Conservation (phyloP, 2,888 invertebrate genomes). For the Nysson spinosus region DNA sequence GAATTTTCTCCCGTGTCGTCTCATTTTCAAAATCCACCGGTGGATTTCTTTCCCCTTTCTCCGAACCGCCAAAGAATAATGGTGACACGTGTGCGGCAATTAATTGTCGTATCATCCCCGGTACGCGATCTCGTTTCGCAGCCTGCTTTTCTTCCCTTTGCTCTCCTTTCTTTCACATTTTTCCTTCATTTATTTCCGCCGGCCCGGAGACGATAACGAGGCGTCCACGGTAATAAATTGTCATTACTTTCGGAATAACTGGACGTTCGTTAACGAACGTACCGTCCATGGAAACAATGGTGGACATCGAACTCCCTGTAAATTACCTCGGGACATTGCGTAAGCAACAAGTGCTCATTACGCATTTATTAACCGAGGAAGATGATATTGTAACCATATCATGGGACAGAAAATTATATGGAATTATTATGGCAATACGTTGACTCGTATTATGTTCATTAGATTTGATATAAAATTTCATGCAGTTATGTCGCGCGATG, state of each 20-base stretch:
- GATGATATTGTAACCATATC: slow-evolving; percentile 1
- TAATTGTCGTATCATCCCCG: slow-evolving; percentile 40
- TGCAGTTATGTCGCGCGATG: too few species aligned
- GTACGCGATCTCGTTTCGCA: slow-evolving; percentile 10
- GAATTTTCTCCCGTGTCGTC: too few species aligned
- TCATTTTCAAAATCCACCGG: too few species aligned
- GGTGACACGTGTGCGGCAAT: slow-evolving; percentile 33
- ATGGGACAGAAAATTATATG: neutral
- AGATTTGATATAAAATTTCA: too few species aligned
- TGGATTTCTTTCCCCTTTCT: neutral
- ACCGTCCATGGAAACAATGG: slow-evolving; percentile 32
- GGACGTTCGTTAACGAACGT: slow-evolving; percentile 45
- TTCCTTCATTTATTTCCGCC: slow-evolving; percentile 18
- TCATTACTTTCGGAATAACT: slow-evolving; percentile 29
- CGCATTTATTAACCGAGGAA: slow-evolving; percentile 28
- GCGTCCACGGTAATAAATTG: slow-evolving; percentile 40
- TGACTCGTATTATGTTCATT: too few species aligned
- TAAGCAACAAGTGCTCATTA: slow-evolving; percentile 58
- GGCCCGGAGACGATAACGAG: slow-evolving; percentile 29
- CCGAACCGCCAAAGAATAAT: slow-evolving; percentile 13
- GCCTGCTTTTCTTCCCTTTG: neutral
- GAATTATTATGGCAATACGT: too few species aligned
- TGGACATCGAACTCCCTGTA: slow-evolving; percentile 18
- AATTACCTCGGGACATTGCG: slow-evolving; percentile 45
- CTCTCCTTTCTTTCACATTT: neutral